Conservation (phyloP, 2,113 vertebrate genomes). For the Azemiops feae region DNA sequence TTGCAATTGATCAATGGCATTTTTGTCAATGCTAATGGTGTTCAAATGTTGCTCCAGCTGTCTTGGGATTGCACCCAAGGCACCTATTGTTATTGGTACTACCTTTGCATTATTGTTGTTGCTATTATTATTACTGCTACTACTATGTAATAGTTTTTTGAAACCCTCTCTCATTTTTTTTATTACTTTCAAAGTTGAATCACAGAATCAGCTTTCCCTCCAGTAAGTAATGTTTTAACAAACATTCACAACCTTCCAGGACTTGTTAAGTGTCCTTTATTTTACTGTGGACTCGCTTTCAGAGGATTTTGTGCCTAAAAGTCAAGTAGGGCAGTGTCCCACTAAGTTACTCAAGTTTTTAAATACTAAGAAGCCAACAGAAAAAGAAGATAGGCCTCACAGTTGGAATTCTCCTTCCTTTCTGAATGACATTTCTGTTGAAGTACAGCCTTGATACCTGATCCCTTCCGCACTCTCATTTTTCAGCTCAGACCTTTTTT, state of each 20-base stretch:
- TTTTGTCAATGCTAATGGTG: neutral
- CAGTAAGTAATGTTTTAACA: neutral
- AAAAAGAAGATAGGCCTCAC: neutral
- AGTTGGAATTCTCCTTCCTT: neutral
- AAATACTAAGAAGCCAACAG: neutral
- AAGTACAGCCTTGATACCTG: neutral
- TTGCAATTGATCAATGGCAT: neutral
- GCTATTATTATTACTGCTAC: neutral
- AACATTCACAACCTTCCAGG: neutral
- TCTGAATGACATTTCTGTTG: slow-evolving; percentile 12
- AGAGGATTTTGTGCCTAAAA: neutral
- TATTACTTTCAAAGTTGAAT: neutral
- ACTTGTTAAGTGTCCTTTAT: neutral
- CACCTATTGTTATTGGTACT: neutral
- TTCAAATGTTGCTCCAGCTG: neutral
- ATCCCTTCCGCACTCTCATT: neutral
- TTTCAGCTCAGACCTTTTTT: slow-evolving; percentile 2
- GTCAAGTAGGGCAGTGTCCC: neutral
- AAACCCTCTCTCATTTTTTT: neutral
- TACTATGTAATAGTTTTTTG: neutral
- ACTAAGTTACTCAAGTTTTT: neutral
- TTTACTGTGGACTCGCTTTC: neutral
- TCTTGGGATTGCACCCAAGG: neutral
- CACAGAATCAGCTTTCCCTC: neutral
- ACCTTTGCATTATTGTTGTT: neutral